Conservation (phyloP, 2,797 vertebrate species). For the Miichthys miiuy region DNA sequence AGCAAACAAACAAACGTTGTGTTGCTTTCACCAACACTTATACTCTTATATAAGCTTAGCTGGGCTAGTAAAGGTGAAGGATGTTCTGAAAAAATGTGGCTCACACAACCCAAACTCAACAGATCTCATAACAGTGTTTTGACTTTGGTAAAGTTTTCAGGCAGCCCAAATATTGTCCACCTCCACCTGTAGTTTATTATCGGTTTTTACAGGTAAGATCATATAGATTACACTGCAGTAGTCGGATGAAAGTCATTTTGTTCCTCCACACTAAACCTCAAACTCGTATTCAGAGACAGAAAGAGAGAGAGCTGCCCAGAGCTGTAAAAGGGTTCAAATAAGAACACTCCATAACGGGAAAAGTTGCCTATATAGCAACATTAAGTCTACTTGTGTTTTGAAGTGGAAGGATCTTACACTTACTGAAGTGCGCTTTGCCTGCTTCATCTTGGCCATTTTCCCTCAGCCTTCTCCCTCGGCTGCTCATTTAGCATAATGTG, state of each 20-base stretch:
- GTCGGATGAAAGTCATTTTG: background rate
- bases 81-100: background rate
- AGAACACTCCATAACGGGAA: slow-evolving; percentile 17
- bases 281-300: background rate
- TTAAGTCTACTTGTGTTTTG: slow-evolving; percentile 48
- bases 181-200: background rate
- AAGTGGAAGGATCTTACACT: slow-evolving; percentile 46
- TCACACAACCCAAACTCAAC: background rate
- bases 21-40: background rate
- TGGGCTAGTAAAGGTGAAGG: background rate
- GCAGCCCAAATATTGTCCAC: background rate
- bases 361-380: slow-evolving; percentile 24
- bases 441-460: slow-evolving; percentile 40
- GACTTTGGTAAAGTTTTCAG: background rate
- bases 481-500: slow-evolving; percentile 51
- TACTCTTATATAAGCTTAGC: background rate
- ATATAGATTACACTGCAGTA: background rate
- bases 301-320: background rate
- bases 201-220: no score
- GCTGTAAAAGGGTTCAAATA: slow-evolving; percentile 9
- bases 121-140: background rate
- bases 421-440: slow-evolving; percentile 30
- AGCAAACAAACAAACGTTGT: background rate
- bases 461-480: slow-evolving; percentile 22
- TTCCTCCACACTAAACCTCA: background rate